These are phyloP conservation scores for Spermophilus dauricus DNA, from an alignment of 2,113 vertebrate genomes.

Conservation along the genomic window DNA sequence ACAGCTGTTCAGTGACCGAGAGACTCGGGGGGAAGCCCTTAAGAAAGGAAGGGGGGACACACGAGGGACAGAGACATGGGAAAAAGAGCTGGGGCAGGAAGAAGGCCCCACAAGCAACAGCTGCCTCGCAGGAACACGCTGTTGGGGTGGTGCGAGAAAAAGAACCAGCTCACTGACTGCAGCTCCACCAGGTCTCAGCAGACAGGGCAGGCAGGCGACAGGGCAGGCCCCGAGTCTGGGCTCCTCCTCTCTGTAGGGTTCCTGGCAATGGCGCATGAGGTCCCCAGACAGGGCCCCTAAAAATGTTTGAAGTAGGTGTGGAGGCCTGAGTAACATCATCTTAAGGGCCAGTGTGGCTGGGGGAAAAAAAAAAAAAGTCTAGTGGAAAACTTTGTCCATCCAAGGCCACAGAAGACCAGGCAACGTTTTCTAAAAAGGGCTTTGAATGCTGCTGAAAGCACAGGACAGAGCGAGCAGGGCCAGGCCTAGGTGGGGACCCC, in stretches of 20 bases:
- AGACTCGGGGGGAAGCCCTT: conserved; percentile 62
- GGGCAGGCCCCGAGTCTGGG: background rate
- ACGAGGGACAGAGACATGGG: conserved; percentile 61
- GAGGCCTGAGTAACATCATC: conserved; percentile 69
- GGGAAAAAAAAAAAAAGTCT: background rate
- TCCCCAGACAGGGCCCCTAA: conserved; percentile 48
- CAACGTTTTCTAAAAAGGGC: conserved; percentile 79
- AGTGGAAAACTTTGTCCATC: conserved; percentile 76
- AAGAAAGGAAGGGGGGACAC: background rate
- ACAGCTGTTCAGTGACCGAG: conserved; percentile 77
- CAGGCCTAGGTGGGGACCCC: background rate
- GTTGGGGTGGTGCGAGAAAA: conserved; percentile 61
- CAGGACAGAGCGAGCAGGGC: conserved; percentile 1
- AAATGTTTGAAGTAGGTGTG: conserved; percentile 78
- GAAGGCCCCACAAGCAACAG: conserved; percentile 18
- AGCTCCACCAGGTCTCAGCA: background rate
- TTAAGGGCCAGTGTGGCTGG: conserved; percentile 70
- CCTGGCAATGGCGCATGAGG: conserved; percentile 2
- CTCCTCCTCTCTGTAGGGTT: conserved; percentile 48
- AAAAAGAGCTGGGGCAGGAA: background rate
- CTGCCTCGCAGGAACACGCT: conserved; percentile 40
- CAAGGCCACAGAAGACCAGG: conserved; percentile 69
- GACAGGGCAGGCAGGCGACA: background rate
- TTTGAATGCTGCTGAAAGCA: conserved; percentile 76
- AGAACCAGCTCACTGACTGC: background rate